These are phyloP conservation scores for Caenorhabditis sp. DNA, from an alignment of 2,888 invertebrate species.

Conservation along the genomic window DNA sequence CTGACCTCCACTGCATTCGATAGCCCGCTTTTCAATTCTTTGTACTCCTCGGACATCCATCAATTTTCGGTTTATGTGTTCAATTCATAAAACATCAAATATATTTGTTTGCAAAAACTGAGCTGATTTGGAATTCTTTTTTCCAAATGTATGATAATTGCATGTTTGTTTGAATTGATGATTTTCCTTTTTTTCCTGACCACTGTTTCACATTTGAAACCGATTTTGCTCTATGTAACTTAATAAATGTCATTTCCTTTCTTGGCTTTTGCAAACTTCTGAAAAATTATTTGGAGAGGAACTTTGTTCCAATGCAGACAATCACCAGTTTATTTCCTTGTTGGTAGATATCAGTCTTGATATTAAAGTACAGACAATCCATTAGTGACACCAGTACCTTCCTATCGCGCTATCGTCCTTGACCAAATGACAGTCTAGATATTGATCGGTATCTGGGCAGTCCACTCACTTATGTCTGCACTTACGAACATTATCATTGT, in stretches of 20 bases:
- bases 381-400: conserved; percentile 10
- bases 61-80: conserved; percentile 72
- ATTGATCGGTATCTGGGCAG: conserved; percentile 22
- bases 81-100: conserved; percentile 62
- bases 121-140: neutral
- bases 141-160: conserved; percentile 2
- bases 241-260: neutral
- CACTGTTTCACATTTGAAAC: neutral
- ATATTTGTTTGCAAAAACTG: neutral
- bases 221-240: neutral
- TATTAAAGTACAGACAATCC: too few species aligned
- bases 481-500: conserved; percentile 13
- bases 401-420: conserved; percentile 40
- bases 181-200: neutral
- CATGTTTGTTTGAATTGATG: conserved; percentile 3
- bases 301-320: neutral
- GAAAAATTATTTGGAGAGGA: too few species aligned
- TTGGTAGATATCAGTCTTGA: too few species aligned
- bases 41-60: conserved; percentile 74
- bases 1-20: conserved; percentile 70
- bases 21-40: conserved; percentile 69
- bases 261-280: too few species aligned
- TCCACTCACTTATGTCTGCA: conserved; percentile 17
- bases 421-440: conserved; percentile 20
- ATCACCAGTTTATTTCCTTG: too few species aligned